Percentiles rank a stretch among this genome's conserved stretches.
Evolutionary conservation across 2,113 vertebrate species (phyloP).

Genomic region (Solea senegalensis): DNA sequence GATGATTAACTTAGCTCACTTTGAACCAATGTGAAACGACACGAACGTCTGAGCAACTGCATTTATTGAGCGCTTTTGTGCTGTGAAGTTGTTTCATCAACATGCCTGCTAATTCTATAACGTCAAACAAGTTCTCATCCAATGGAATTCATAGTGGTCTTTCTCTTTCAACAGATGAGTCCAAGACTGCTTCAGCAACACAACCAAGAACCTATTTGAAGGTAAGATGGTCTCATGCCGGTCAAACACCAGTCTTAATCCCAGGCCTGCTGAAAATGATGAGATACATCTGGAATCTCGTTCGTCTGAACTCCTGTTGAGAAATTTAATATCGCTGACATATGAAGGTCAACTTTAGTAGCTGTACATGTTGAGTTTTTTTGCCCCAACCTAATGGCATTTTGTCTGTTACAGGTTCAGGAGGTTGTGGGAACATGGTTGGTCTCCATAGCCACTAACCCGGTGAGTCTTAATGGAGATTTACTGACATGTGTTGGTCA

Average conservation of each 20-base stretch:
- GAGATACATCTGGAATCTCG: constrained; percentile 86
- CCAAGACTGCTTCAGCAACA: accelerated
- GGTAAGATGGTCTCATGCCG: constrained; percentile 4
- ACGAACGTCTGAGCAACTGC: constrained; percentile 80
- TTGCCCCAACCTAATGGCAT: not conserved
- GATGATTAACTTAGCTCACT: constrained; percentile 88
- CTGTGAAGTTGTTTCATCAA: too few species aligned
- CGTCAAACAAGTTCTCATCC: too few species aligned
- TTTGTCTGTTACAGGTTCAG: constrained; percentile 13
- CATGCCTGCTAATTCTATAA: too few species aligned
- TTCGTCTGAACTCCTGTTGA: constrained; percentile 91
- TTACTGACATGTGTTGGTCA: too few species aligned
- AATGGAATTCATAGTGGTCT: too few species aligned
- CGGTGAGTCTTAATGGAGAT: too few species aligned
- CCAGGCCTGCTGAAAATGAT: constrained; percentile 63
- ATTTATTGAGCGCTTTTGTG: not conserved
- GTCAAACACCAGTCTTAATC: accelerated
- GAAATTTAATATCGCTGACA: constrained; percentile 68
- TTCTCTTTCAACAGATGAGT: constrained; percentile 2
- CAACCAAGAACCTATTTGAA: accelerated
- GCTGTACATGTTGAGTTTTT: not conserved
- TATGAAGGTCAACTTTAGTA: not conserved
- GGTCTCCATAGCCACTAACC: too few species aligned
- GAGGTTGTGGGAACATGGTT: too few species aligned
- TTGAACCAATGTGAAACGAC: constrained; percentile 82